phyloP scores from a whole-genome alignment of 2,113 vertebrate species.

The Egretta garzetta region DNA sequence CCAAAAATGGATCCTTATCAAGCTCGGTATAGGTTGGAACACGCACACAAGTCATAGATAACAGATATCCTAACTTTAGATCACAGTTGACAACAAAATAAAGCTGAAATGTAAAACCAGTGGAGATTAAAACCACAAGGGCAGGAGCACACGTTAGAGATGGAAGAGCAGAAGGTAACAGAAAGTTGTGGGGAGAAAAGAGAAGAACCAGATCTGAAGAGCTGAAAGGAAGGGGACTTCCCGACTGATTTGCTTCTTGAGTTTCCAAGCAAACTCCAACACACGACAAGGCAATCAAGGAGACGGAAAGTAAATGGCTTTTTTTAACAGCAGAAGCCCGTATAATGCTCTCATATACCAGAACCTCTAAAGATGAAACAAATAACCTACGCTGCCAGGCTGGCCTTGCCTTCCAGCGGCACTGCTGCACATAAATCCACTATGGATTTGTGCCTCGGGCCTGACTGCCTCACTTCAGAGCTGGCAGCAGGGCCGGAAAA shows the following conservation, averaged over 20 bases:
- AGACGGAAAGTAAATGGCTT: background rate
- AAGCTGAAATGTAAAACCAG: background rate
- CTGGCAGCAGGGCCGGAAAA: background rate
- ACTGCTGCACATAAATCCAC: background rate
- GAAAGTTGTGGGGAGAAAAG: accelerated
- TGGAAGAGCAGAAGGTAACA: background rate
- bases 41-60: background rate
- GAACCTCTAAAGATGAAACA: background rate
- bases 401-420: background rate
- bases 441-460: background rate
- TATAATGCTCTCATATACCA: background rate
- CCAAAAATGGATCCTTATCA: background rate
- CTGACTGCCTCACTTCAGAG: background rate
- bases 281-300: background rate
- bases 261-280: background rate
- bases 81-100: background rate
- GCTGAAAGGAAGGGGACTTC: background rate
- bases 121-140: background rate
- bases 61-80: background rate
- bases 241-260: background rate
- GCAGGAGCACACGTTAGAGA: background rate
- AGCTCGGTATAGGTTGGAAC: background rate
- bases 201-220: background rate
- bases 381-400: background rate
- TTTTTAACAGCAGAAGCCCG: background rate